Percentiles rank a stretch among this genome's conserved stretches.
phyloP scores from a whole-genome alignment of 2,888 invertebrate species.

The Escarpia spicata region DNA sequence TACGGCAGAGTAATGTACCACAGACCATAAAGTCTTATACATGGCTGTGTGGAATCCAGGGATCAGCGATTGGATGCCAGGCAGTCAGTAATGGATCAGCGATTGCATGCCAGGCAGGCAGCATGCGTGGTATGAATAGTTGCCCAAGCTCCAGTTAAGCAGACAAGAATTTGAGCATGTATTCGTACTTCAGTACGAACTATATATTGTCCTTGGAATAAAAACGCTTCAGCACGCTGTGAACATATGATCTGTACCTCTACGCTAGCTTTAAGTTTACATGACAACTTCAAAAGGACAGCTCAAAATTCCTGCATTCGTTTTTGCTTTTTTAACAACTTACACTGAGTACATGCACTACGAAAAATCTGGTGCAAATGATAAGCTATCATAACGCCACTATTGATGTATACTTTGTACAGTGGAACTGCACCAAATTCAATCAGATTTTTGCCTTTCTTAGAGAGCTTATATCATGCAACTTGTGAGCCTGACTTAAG shows the following conservation, averaged over 20 bases:
- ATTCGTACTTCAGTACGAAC: neutral
- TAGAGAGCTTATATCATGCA: neutral
- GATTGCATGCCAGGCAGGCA: conserved; percentile 1
- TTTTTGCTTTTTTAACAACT: neutral
- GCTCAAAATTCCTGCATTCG: neutral
- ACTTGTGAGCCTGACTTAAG: neutral
- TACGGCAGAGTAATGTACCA: neutral
- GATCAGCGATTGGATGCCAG: conserved; percentile 6
- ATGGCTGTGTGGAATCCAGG: neutral
- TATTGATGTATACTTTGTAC: neutral
- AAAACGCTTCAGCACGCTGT: neutral
- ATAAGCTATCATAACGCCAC: neutral
- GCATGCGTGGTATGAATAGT: neutral
- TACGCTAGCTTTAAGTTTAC: neutral
- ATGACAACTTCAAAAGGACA: neutral
- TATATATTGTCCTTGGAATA: neutral
- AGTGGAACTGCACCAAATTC: neutral
- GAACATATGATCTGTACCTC: no score
- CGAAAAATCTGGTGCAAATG: neutral
- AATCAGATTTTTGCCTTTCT: neutral
- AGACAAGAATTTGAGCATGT: neutral
- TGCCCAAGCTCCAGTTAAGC: neutral
- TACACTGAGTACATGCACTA: neutral
- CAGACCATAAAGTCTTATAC: neutral
- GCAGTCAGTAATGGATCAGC: neutral